Conservation (phyloP, 2,797 vertebrate genomes). For the Mus spretus region DNA sequence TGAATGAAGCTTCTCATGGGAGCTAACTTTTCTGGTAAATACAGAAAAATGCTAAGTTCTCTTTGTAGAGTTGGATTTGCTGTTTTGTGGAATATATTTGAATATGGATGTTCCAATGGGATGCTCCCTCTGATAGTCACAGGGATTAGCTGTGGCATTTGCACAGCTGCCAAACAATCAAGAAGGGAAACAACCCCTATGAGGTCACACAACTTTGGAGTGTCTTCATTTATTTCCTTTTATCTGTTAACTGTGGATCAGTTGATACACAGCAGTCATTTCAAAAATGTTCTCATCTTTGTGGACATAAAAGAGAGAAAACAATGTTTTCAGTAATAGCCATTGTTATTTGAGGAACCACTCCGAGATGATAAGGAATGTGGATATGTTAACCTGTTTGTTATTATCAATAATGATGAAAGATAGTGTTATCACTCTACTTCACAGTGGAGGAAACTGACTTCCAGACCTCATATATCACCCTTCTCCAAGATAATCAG, state of each 20-base stretch:
- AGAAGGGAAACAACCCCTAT: not conserved
- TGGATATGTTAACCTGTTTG: not conserved
- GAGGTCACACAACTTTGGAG: slow-evolving; percentile 8
- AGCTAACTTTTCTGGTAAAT: not conserved
- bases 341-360: not conserved
- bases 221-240: not conserved
- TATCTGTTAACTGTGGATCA: slow-evolving; percentile 38
- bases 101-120: not conserved
- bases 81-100: not conserved
- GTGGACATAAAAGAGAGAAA: not conserved
- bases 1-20: not conserved
- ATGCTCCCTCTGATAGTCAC: not conserved
- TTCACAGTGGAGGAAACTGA: slow-evolving; percentile 37
- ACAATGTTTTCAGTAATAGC: not conserved
- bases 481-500: slow-evolving; percentile 15
- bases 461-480: not conserved
- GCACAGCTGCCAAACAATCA: slow-evolving; percentile 27
- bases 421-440: not conserved
- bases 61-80: not conserved
- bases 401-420: not conserved
- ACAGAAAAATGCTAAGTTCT: not conserved
- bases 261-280: slow-evolving; percentile 1
- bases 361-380: not conserved
- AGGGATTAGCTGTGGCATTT: not conserved
- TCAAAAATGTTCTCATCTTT: slow-evolving; percentile 10